Evolutionary conservation across 2,113 vertebrate genomes (phyloP).

Genomic region (Hyla sarda): DNA sequence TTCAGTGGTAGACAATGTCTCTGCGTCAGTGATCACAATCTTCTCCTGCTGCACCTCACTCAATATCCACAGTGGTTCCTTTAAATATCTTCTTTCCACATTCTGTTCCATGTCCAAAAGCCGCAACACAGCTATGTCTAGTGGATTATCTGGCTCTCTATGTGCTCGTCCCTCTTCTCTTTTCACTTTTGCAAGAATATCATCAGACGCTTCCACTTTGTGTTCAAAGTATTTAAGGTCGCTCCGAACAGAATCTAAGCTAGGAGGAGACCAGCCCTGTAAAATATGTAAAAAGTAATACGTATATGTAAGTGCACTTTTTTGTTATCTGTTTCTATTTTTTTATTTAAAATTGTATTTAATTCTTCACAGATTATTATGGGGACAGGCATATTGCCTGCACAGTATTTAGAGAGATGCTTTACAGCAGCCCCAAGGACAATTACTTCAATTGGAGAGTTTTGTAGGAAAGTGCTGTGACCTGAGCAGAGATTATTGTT

Average conservation of each 20-base stretch:
- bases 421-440: no score
- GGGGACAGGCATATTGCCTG: no score
- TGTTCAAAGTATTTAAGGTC: conserved; percentile 92
- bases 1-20: conserved; percentile 65
- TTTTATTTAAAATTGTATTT: no score
- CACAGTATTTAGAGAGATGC: no score
- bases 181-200: conserved; percentile 83
- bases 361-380: no score
- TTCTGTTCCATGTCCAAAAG: conserved; percentile 88
- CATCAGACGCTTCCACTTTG: conserved; percentile 81
- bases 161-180: conserved; percentile 82
- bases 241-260: conserved; percentile 83
- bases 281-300: background rate
- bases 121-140: conserved; percentile 88
- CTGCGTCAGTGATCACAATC: conserved; percentile 70
- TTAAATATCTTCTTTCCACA: conserved; percentile 91
- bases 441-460: no score
- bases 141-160: conserved; percentile 83
- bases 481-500: no score
- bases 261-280: conserved; percentile 86
- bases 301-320: background rate
- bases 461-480: no score
- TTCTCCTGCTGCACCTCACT: conserved; percentile 87
- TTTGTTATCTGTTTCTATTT: no score
- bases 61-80: conserved; percentile 90